Evolutionary conservation across 2,113 vertebrate genomes (phyloP), one percentile per base, ranked within the genome.

Genomic region (Colius striatus): DNA sequence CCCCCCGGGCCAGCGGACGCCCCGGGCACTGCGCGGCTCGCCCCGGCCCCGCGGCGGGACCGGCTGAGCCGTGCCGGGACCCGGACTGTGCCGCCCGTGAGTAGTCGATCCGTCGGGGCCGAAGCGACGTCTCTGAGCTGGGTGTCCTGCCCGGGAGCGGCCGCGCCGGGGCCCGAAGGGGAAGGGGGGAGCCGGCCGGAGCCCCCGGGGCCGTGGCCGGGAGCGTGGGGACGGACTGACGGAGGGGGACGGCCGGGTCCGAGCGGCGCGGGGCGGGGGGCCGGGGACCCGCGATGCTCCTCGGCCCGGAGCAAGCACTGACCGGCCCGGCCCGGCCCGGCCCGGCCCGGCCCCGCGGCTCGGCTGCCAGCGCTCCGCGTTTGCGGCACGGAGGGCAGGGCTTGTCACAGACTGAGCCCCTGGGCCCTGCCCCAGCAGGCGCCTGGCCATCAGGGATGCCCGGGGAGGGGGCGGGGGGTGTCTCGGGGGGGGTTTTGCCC

Each of bases 341-440:
- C n/a, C 17, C 86, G 18, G 74, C 38, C 92, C n/a, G 27, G 10
- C 48, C 89, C 87, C 48, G 93, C 82, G 92, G 95, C 91, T 73
- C 25, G 3, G 86, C 90, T 70, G 74, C 92, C 84, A 70, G 94
- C 96, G 68, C 93, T 90, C 93, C 81, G 58, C 5, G 16, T 11
- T 71, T 50, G 13, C 1, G 36, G 90, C 74, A 70, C 36, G 61
- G 30, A 90, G 85, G 62, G 72, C 83, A 92, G 84, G 89, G 89
- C 68, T 89, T 53, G 89, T 58, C 89, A 55, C 91, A 95, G 91
- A 89, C 91, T 95, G 96, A 95, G 91, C 96, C 93, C 93, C 91
- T 90, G 94, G 79, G 83, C 91, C 63, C 89, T 95, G 94, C 76
- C 76, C 53, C 76, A 50, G 87, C 71, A 27, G 57, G 30, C 15